Base-by-base conservation (phyloP, 2,113 vertebrate genomes). In the Podilymbus podiceps region DNA sequence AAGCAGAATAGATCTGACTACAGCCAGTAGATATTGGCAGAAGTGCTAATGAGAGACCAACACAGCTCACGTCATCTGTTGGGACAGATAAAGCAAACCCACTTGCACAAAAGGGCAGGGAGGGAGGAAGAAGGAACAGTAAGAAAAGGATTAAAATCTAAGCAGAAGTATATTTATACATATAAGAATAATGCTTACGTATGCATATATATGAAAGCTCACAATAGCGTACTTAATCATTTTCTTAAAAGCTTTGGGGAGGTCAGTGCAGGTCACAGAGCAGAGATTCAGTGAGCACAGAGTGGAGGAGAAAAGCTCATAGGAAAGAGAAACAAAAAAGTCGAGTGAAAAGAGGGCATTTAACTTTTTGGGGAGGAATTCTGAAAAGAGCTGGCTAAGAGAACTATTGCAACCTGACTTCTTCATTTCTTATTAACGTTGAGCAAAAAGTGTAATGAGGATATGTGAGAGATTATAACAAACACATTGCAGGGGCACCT, bases 371-470 rank as follows among this genome's bases (percentile, higher is more conserved):
- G 31, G 58, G 35, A 79, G 28, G 52, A 80, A 92, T 69, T 83
- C 60, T 93, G 78, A 86, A 89, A 82, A 71, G 60, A 91, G 62
- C 69, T 88, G 84, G 58, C 69, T 78, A 42, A 87, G 56, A 83
- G 76, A 90, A 86, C 58, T 92, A 88, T 77, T 71, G 80, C 49
- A 96, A 87, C 44, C 71, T 71, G 92, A 83, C 58, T 88, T 90
- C 66, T 82, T 96, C 56, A 89, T 96, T 93, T 92, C 66, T 94
- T 96, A 91, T 95, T 95, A 90, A 95, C 86, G 67, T 44, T 64
- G 71, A 90, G 64, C 85, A 95, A 95, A 95, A 90, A 63, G 27
- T 40, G 33, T 89, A 94, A 95, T 82, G 90, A 96, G 89, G 62
- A 59, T 93, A 56, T 52, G 46, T 19, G 31, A 93, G 77, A 74